Base-by-base conservation (phyloP, 2,113 vertebrate genomes). In the Steatornis caripensis region DNA sequence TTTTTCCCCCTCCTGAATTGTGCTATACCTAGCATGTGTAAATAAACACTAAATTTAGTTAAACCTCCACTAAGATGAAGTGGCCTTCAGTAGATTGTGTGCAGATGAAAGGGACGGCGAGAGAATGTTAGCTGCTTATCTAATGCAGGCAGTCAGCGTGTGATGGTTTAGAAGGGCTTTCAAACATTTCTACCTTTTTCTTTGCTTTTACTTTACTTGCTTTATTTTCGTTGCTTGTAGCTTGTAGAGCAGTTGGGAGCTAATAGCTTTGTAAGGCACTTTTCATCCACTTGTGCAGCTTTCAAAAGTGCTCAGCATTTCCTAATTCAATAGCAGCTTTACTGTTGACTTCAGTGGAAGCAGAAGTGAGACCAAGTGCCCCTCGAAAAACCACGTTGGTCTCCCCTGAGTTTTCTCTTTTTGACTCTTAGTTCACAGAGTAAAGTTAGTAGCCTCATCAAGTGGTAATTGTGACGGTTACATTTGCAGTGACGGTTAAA, bases 81-180 rank as follows among this genome's bases (percentile, higher is more conserved):
- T 81, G 58, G 69, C 86, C 80, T 48, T 66, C 55, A 60, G 92
- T 20, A 69, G 75, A 39, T 13, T 9, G 54, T 19, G 83, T 36
- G 64, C 64, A 58, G 68, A 84, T 87, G 94, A 95, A 95, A 96
- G 77, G 66, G 69, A 22, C 87, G 24, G 54, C 3, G 3, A 27
- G 61, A 41, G 48, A 41, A 18, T n/a, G 9, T 29, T 16, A 41
- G 66, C 80, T 55, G 46, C 60, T 48, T 48, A 66, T 61, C 71
- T 88, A 41, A 39, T 39, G 82, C 66, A 45, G 92, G 5, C 90
- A 20, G 75, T 30, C 84, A 53, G 87, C 9, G 0, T 6, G 22
- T 41, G 68, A 93, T 71, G 92, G 4, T 27, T 92, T 94, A 81
- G 64, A 90, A 95, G 36, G 65, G 88, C 88, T 96, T 97, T 89